phyloP scores from a whole-genome alignment of 2,888 invertebrate species.

The Meloe dianella region DNA sequence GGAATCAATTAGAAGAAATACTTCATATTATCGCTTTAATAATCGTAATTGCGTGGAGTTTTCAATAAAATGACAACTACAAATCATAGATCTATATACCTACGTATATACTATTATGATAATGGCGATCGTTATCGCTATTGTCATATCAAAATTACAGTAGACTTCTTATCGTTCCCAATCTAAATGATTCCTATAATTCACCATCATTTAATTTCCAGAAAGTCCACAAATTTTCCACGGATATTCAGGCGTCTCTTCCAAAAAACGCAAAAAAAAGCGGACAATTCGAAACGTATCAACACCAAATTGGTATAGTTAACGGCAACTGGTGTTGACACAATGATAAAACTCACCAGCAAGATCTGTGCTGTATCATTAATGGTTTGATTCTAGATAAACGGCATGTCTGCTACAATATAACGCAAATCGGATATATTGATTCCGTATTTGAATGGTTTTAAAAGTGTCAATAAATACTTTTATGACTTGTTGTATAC shows the following conservation, averaged over 20 bases:
- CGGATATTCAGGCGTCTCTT: not conserved
- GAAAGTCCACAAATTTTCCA: not conserved
- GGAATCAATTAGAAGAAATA: not conserved
- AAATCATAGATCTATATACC: not conserved
- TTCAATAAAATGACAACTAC: not conserved
- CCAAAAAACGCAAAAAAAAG: not conserved
- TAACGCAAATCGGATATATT: constrained; percentile 42
- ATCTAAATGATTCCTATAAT: not conserved
- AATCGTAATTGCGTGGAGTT: not conserved
- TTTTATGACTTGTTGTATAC: not conserved
- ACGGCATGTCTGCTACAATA: constrained; percentile 53
- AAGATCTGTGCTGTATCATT: constrained; percentile 57
- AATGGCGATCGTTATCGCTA: not conserved
- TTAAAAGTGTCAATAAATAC: constrained; percentile 20
- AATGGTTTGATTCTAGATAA: constrained; percentile 53
- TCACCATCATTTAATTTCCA: not conserved
- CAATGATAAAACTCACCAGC: constrained; percentile 55
- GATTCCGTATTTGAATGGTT: constrained; percentile 50
- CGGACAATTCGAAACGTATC: constrained; percentile 36
- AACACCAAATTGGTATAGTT: constrained; percentile 50
- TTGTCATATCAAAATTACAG: not conserved
- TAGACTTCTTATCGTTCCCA: not conserved
- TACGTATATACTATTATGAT: not conserved
- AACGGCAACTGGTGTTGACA: constrained; percentile 58
- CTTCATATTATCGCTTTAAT: not conserved